Evolutionary conservation across 2,888 invertebrate genomes (phyloP).

Genomic region (Gryllus longicercus): DNA sequence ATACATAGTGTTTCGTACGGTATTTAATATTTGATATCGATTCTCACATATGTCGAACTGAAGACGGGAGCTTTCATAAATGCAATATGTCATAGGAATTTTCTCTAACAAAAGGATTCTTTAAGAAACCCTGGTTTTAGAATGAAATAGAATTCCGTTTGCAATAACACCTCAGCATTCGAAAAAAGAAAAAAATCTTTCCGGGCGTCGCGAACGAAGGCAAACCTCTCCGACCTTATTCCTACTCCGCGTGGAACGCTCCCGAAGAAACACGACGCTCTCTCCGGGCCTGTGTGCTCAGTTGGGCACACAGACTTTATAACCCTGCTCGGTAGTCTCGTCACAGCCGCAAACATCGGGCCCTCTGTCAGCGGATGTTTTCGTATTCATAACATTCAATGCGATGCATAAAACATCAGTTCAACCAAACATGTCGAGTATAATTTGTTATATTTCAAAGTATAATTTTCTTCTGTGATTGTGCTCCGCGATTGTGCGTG

Average conservation of each 20-base stretch:
- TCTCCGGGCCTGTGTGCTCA: not conserved
- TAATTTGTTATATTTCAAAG: constrained; percentile 17
- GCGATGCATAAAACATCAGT: constrained; percentile 11
- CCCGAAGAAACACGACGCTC: not conserved
- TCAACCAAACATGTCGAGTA: not conserved
- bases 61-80: too few species aligned
- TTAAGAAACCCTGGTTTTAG: too few species aligned
- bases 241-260: not conserved
- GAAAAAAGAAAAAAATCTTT: too few species aligned
- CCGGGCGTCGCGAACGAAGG: not conserved
- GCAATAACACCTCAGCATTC: too few species aligned
- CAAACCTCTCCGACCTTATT: not conserved
- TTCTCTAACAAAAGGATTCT: too few species aligned
- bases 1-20: too few species aligned
- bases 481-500: not conserved
- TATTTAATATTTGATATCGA: too few species aligned
- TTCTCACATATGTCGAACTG: too few species aligned
- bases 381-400: constrained; percentile 17
- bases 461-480: constrained; percentile 17
- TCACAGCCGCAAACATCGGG: not conserved
- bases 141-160: too few species aligned
- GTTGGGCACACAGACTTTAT: constrained; percentile 9
- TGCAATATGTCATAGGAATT: too few species aligned
- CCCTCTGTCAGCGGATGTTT: constrained; percentile 1
- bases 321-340: not conserved